phyloP scores from a whole-genome alignment of 2,797 vertebrate genomes.

The Pangasius macronema region DNA sequence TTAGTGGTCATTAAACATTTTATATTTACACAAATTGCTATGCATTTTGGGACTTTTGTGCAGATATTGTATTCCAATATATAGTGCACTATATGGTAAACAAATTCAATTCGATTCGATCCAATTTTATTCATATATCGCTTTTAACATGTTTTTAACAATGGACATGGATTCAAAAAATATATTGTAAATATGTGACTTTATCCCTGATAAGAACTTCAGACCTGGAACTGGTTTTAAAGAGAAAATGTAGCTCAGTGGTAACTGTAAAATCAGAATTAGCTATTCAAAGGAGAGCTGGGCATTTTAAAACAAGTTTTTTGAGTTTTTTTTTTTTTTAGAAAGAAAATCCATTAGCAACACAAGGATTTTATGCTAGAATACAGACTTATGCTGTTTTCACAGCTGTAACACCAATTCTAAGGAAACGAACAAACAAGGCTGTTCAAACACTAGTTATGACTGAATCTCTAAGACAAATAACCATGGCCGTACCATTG shows the following conservation, averaged over 20 bases:
- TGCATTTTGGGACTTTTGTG: background rate
- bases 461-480: background rate
- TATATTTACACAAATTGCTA: background rate
- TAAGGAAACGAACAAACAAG: background rate
- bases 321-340: background rate
- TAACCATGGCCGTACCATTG: conserved; percentile 78
- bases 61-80: background rate
- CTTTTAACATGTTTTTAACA: too few species aligned
- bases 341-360: background rate
- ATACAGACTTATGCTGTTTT: background rate
- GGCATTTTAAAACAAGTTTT: background rate
- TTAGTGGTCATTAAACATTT: background rate
- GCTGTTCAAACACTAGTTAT: conserved; percentile 8
- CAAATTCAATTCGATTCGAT: background rate
- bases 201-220: too few species aligned
- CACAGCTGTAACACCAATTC: background rate
- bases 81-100: background rate
- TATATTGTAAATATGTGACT: too few species aligned
- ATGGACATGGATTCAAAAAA: too few species aligned
- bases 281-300: background rate
- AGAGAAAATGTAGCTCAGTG: background rate
- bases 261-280: background rate
- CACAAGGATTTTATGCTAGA: background rate
- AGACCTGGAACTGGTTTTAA: background rate
- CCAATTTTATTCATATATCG: too few species aligned